A percentile compares a stretch with the other conserved stretches of the same genome.
These are phyloP conservation scores for Characodon lateralis DNA, from an alignment of 2,797 vertebrate genomes.

Conservation along the genomic window DNA sequence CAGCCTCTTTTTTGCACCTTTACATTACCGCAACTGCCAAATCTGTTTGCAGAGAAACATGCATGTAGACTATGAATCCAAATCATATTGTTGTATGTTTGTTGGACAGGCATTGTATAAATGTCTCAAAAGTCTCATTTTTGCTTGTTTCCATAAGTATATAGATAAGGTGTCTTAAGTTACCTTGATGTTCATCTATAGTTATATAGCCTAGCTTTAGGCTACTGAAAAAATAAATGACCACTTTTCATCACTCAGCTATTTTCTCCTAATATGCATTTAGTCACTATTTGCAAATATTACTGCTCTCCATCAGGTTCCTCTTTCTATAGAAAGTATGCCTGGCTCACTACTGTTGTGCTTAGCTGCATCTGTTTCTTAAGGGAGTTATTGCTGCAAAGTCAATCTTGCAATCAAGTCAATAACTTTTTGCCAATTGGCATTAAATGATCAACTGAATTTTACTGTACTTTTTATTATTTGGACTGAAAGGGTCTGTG, in stretches of 20 bases:
- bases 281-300: not conserved
- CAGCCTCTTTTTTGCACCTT: slow-evolving; percentile 3
- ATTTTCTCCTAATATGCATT: not conserved
- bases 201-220: not conserved
- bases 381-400: too few species aligned
- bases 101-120: not conserved
- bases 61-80: not conserved
- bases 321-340: not conserved
- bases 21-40: not conserved
- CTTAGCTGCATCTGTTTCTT: not conserved
- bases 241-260: not conserved
- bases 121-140: not conserved
- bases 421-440: not conserved
- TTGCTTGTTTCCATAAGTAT: not conserved
- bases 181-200: not conserved
- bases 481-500: not conserved
- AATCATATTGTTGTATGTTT: not conserved
- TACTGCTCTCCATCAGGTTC: too few species aligned
- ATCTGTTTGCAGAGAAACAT: not conserved
- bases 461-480: not conserved
- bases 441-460: not conserved
- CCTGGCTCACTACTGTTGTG: not conserved
- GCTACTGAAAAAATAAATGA: too few species aligned
- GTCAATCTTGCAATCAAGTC: not conserved
- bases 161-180: not conserved